phyloP scores from a whole-genome alignment of 2,113 vertebrate genomes.

The Campylomormyrus numenius region DNA sequence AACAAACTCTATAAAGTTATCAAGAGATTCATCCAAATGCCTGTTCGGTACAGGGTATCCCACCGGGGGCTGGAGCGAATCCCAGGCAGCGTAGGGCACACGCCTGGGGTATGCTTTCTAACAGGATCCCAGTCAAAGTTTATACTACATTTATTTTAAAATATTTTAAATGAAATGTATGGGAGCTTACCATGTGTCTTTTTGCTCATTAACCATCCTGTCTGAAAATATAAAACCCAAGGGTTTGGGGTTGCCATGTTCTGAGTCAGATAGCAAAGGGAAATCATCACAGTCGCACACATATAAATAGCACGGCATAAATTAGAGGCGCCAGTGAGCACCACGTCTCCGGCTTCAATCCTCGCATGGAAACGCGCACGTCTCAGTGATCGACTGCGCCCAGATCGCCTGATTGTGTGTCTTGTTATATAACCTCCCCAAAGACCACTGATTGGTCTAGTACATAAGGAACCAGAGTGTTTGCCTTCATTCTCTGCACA shows the following conservation, averaged over 20 bases:
- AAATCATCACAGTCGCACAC: background rate
- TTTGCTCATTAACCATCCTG: background rate
- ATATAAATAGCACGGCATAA: background rate
- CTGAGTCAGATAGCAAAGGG: constrained; percentile 8
- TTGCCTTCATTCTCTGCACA: background rate
- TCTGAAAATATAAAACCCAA: background rate
- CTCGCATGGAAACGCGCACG: background rate
- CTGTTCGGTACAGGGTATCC: background rate
- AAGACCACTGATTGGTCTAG: background rate
- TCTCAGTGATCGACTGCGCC: background rate
- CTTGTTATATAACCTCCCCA: background rate
- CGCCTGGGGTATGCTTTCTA: background rate
- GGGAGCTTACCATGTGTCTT: background rate
- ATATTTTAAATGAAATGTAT: background rate
- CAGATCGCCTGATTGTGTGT: background rate
- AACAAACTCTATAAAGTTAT: background rate
- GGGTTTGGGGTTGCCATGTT: background rate
- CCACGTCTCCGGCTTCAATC: background rate
- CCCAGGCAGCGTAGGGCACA: background rate
- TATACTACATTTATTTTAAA: background rate
- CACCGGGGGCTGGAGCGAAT: background rate
- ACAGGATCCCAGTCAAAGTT: background rate
- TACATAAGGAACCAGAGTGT: background rate
- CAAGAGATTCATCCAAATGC: background rate
- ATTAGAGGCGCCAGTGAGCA: background rate